Conservation (phyloP, 2,797 vertebrate species). For the Fringilla coelebs region DNA sequence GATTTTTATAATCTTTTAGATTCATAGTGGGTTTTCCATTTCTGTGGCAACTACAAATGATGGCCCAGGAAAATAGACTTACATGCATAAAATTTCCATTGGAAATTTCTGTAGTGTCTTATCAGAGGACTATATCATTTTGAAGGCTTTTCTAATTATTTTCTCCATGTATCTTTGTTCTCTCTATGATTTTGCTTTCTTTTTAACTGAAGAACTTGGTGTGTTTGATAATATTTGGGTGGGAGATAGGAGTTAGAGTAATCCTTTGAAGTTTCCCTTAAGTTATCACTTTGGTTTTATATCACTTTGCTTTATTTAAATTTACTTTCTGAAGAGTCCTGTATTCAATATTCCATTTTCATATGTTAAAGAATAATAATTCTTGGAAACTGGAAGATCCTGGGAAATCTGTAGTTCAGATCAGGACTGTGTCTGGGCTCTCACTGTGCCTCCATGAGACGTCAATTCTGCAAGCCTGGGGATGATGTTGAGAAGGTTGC, state of each 20-base stretch:
- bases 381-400: neutral
- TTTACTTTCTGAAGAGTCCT: neutral
- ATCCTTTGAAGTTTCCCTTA: neutral
- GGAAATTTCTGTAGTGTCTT: neutral
- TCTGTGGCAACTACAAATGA: neutral
- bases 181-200: neutral
- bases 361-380: neutral
- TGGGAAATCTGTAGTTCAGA: neutral
- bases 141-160: neutral
- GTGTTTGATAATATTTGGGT: neutral
- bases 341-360: neutral
- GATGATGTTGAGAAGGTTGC: neutral
- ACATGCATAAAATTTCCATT: neutral
- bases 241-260: neutral
- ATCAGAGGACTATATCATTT: neutral
- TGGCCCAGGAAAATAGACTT: neutral
- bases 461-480: neutral
- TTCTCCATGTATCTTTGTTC: neutral
- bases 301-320: neutral
- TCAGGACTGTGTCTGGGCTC: neutral
- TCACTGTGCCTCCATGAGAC: accelerated
- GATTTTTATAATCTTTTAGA: neutral
- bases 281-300: neutral
- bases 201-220: neutral
- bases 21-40: neutral